Base-by-base conservation (phyloP, 2,797 vertebrate genomes). In the Channallabes apus region DNA sequence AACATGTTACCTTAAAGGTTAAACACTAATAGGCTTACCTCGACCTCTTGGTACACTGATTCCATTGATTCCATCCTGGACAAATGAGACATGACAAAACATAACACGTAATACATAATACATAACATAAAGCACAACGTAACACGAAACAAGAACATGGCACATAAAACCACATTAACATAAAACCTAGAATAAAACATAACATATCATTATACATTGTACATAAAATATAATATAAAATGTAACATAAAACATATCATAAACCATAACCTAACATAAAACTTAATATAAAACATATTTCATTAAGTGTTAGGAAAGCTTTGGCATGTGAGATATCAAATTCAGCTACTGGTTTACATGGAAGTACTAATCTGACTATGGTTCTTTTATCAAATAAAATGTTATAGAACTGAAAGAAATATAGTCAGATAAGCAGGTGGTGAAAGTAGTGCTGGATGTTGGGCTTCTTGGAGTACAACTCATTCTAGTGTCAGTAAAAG, bases 401-500 rank as follows among this genome's bases (percentile, higher is more conserved):
- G 11, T 29, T 41, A 11, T 41, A 41, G 35, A 22, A 14, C 4
- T 24, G 22, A 12, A 4, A 71, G 68, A 71, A 71, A 68, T 69
- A 38, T 15, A 4, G 29, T 32, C 32, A 32, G 67, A 38, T 22
- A 71, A 38, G 38, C 22, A 51, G 71, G 41, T 46, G 11, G 46
- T 54, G 41, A 2, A 54, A 46, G 72, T 3, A 51, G 51, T 35
- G 29, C 54, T 77, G 29, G 9, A 35, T 58, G 75, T n/a, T 41
- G 20, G 0, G 22, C 9, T 24, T 24, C 51, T 41, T 6, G 18
- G 14, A n/a, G 32, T 11, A 41, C 58, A 61, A 3, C 76, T 35
- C 76, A 58, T 38, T 62, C 76, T 79, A 41, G 76, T 62, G 76
- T 35, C 58, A 9, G 32, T 32, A 58, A 29, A 58, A 77, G 54